Percentiles rank a stretch among this genome's conserved stretches.
These are phyloP conservation scores for Ageneiosus marmoratus DNA, from an alignment of 2,113 vertebrate genomes.

Conservation along the genomic window DNA sequence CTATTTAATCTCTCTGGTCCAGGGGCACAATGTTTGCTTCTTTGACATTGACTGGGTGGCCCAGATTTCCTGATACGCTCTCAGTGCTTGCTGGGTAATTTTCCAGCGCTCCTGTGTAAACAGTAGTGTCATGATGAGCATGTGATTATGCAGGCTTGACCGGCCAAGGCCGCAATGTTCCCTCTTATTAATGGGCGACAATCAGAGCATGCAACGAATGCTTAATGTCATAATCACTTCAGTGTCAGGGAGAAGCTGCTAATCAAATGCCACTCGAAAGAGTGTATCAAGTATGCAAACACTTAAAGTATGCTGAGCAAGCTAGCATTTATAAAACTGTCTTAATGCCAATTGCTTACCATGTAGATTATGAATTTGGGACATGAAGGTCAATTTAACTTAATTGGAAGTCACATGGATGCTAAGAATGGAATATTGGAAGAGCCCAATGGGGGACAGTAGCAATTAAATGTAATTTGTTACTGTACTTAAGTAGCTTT, in stretches of 20 bases:
- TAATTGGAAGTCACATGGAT: constrained; percentile 27
- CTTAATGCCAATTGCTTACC: constrained; percentile 54
- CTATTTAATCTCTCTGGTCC: constrained; percentile 31
- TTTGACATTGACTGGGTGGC: constrained; percentile 51
- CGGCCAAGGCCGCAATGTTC: constrained; percentile 19
- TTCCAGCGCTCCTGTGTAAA: constrained; percentile 56
- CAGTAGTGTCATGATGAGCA: constrained; percentile 52
- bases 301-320: constrained; percentile 25
- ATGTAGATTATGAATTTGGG: constrained; percentile 48
- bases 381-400: constrained; percentile 59
- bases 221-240: constrained; percentile 56
- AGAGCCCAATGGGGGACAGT: too few relatives aligned
- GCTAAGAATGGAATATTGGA: constrained; percentile 22
- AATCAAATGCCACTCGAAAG: constrained; percentile 53
- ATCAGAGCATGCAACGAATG: constrained; percentile 44
- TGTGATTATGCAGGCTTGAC: constrained; percentile 47
- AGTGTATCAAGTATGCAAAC: constrained; percentile 8
- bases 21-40: constrained; percentile 27
- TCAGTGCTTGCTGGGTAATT: constrained; percentile 56
- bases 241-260: constrained; percentile 41
- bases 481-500: too few relatives aligned
- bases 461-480: too few relatives aligned
- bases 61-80: constrained; percentile 40
- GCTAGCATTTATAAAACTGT: constrained; percentile 36
- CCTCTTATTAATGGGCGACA: constrained; percentile 42